Base-by-base conservation (phyloP, 1,140 invertebrate species). In the Ips nitidus region DNA sequence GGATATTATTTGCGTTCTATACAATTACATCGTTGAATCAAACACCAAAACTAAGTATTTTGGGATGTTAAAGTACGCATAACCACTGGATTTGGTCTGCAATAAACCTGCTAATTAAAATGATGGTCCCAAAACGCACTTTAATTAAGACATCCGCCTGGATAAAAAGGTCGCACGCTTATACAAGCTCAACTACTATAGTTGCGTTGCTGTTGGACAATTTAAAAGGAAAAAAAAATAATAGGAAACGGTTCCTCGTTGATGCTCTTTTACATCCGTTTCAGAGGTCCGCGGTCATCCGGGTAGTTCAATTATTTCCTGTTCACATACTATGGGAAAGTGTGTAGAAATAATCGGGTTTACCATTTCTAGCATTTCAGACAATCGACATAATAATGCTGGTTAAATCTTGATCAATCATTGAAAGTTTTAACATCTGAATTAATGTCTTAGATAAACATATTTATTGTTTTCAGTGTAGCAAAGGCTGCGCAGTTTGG, bases 401-500 rank as follows among this genome's bases (percentile, higher is more conserved):
- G 45, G 7, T 2, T 50, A 50, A 50, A 2, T 50, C 22, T 50
- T 8, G 7, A 2, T 3, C 45, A 2, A 50, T 2, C 22, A 2
- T 2, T 3, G 1, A 6, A 1, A 50, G 45, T 22, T 22, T 22
- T 22, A 50, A 8, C 4, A 45, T 5, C 4, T 45, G 4, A 45
- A 8, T 5, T 4, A 45, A 45, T 45, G 4, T 45, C 8, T 4
- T 45, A 5, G 43, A 45, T 45, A 45, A 5, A 45, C 43, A 45
- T 50, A 50, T 50, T 50, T 2, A 50, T 3, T 2, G 37, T 41
- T 58, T n/a, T 40, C 37, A 91, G 90, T 91, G 90, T 75, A 81
- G 81, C 4, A 84, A 84, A 77, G 90, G 90, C 50, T 92, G 90
- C 75, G 81, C 82, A 55, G 79, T 87, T 64, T 92, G 89, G 90